These are phyloP conservation scores for Macrotis lagotis DNA, from an alignment of 2,113 vertebrate genomes.

Conservation along the genomic window DNA sequence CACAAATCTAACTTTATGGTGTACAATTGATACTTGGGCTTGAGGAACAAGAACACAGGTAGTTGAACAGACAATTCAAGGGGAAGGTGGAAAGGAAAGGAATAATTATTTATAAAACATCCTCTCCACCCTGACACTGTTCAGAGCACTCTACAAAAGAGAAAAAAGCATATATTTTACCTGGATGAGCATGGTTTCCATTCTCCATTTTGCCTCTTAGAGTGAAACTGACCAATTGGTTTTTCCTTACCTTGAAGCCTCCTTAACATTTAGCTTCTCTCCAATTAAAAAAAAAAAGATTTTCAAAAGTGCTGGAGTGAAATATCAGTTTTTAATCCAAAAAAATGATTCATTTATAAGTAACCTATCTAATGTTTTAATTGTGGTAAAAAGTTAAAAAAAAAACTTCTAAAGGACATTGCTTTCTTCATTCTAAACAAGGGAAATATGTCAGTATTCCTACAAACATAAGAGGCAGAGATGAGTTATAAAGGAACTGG, in stretches of 20 bases:
- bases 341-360: conserved; percentile 48
- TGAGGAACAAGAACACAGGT: background rate
- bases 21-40: background rate
- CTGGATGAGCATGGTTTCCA: conserved; percentile 3
- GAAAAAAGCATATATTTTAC: conserved; percentile 24
- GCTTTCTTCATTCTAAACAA: conserved; percentile 61
- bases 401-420: background rate
- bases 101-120: too few species aligned
- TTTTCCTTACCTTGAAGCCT: conserved; percentile 33
- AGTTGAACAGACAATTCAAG: too few species aligned
- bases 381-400: conserved; percentile 17
- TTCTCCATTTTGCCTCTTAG: background rate
- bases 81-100: too few species aligned
- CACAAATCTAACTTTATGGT: conserved; percentile 49
- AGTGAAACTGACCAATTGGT: background rate
- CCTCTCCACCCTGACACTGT: too few species aligned
- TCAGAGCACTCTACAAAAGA: too few species aligned
- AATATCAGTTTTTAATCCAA: conserved; percentile 32
- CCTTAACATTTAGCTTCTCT: conserved; percentile 49
- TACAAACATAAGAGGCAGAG: conserved; percentile 54
- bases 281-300: conserved; percentile 20
- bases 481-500: conserved; percentile 58
- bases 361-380: conserved; percentile 12
- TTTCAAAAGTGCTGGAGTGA: conserved; percentile 10
- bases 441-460: conserved; percentile 51